Conservation (phyloP, 2,113 vertebrate species). For the Cygnus atratus region DNA sequence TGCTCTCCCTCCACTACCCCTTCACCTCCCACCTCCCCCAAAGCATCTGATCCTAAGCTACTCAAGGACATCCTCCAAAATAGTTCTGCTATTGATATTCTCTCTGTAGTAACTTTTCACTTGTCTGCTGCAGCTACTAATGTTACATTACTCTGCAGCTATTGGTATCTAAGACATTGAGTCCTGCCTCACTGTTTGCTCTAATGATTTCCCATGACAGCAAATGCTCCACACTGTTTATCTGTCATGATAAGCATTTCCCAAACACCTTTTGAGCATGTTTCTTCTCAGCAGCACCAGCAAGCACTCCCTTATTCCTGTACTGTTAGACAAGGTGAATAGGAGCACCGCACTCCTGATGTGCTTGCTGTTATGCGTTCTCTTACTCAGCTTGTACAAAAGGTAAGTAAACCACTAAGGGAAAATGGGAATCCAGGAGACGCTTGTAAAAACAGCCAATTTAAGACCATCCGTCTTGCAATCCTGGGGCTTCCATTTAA, state of each 20-base stretch:
- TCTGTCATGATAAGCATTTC: neutral
- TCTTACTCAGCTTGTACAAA: neutral
- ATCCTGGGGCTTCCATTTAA: neutral
- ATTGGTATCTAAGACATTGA: neutral
- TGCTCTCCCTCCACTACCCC: neutral
- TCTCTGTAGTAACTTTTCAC: neutral
- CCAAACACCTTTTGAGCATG: neutral
- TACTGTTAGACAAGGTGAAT: neutral
- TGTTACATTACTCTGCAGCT: neutral
- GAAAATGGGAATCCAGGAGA: neutral
- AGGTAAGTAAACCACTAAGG: neutral
- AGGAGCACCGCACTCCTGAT: neutral
- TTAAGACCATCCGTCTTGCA: neutral
- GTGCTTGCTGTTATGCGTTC: rapidly evolving
- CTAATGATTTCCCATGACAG: neutral
- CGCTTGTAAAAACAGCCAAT: neutral
- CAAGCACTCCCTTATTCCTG: neutral
- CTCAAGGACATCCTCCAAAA: neutral
- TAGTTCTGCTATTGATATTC: neutral
- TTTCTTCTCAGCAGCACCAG: neutral
- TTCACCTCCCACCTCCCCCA: neutral
- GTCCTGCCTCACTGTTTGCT: neutral
- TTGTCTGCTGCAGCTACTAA: neutral
- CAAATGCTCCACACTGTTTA: neutral
- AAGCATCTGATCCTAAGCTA: neutral